These are phyloP conservation scores for Epinephelus cyanopodus DNA, from an alignment of 2,113 vertebrate species.

Conservation along the genomic window DNA sequence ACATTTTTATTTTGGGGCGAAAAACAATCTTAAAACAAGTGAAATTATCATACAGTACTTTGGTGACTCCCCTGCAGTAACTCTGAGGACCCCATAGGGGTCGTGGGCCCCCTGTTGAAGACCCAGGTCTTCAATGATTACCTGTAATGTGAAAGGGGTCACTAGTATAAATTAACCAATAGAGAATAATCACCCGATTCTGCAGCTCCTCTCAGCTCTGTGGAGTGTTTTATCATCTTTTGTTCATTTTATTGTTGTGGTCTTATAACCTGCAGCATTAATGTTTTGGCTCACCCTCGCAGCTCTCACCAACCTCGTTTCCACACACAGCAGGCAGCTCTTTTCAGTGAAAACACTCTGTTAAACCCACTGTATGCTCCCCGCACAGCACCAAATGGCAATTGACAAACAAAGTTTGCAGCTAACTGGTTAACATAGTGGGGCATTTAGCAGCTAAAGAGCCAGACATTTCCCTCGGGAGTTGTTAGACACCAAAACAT, in stretches of 20 bases:
- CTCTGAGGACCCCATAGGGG: no score
- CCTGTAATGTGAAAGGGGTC: not conserved
- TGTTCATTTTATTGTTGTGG: not conserved
- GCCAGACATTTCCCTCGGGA: not conserved
- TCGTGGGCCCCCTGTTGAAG: no score
- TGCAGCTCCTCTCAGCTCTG: not conserved
- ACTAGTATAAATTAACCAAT: not conserved
- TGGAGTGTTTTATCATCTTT: constrained; percentile 1
- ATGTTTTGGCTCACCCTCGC: constrained; percentile 4
- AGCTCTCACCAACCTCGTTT: not conserved
- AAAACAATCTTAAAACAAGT: no score
- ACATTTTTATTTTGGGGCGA: no score
- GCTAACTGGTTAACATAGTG: not conserved
- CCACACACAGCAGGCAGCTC: not conserved
- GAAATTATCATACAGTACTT: no score
- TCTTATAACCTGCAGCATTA: not conserved
- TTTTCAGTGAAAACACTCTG: not conserved
- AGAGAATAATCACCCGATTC: not conserved
- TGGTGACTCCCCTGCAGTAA: no score
- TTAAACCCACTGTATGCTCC: not conserved
- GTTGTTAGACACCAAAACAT: not conserved
- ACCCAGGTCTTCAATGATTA: not conserved
- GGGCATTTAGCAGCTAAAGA: constrained; percentile 6
- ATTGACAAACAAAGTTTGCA: not conserved
- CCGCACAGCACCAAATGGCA: not conserved